Evolutionary conservation across 2,888 invertebrate species (phyloP).

Genomic region (Chrysotoxum bicinctum): DNA sequence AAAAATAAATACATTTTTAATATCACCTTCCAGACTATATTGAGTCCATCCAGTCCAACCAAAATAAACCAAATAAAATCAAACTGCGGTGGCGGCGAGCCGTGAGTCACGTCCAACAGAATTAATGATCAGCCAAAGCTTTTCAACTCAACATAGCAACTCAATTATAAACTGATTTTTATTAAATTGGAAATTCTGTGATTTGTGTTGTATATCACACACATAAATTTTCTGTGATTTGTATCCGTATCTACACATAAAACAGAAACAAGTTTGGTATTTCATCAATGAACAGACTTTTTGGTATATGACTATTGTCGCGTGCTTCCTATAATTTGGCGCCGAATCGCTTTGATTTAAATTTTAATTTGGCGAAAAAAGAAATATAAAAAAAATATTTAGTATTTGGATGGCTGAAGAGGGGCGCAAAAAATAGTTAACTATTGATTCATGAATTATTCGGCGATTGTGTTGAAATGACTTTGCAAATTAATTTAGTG

Average conservation of each 20-base stretch:
- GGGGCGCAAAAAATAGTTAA: not conserved
- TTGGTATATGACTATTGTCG: slow-evolving; percentile 6
- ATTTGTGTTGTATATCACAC: not conserved
- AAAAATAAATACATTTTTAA: no score
- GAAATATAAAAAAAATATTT: not conserved
- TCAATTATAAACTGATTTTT: not conserved
- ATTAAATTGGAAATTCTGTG: not conserved
- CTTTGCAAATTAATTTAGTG: not conserved
- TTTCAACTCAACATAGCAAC: not conserved
- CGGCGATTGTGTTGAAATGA: not conserved
- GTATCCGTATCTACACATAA: not conserved
- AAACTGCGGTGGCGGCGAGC: not conserved
- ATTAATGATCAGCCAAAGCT: not conserved
- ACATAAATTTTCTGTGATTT: not conserved
- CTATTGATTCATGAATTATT: not conserved
- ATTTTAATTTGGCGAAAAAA: slow-evolving; percentile 12
- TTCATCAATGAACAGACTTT: slow-evolving; percentile 10
- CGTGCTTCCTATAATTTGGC: slow-evolving; percentile 36
- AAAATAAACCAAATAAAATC: not conserved
- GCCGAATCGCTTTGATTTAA: slow-evolving; percentile 22
- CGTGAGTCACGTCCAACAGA: not conserved
- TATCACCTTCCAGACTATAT: not conserved
- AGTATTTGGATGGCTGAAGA: not conserved
- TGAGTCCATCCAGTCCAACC: not conserved
- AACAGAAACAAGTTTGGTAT: slow-evolving; percentile 29